Evolutionary conservation across 2,797 vertebrate species (phyloP).

Genomic region (Sternotherus odoratus): DNA sequence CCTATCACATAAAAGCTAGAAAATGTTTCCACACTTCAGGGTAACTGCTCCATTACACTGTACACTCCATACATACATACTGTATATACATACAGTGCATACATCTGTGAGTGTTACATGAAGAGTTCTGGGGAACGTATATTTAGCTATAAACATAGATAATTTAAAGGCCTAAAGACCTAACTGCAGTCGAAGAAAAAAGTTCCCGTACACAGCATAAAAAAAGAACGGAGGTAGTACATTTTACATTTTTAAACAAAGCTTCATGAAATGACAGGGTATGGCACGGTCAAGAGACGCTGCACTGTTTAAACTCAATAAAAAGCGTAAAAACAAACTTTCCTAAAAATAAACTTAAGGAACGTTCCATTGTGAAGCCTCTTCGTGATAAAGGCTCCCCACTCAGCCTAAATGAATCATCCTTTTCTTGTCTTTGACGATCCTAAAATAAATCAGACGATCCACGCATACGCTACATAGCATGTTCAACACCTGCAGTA

Average conservation of each 20-base stretch:
- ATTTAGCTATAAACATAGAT: slow-evolving; percentile 75
- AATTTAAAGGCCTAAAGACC: slow-evolving; percentile 59
- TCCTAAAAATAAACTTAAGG: slow-evolving; percentile 44
- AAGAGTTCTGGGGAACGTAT: slow-evolving; percentile 57
- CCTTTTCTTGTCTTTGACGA: background rate
- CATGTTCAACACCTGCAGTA: accelerated
- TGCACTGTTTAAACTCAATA: slow-evolving; percentile 37
- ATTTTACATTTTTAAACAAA: slow-evolving; percentile 59
- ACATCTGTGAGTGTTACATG: slow-evolving; percentile 28
- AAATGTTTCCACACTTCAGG: slow-evolving; percentile 50
- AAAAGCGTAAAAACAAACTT: slow-evolving; percentile 19
- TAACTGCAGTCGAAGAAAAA: slow-evolving; percentile 24
- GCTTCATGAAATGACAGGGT: slow-evolving; percentile 24
- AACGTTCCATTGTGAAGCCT: background rate
- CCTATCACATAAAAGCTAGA: background rate
- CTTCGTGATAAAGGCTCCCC: background rate
- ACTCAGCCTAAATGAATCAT: background rate
- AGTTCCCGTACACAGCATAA: background rate
- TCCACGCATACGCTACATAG: accelerated
- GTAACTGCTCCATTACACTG: background rate
- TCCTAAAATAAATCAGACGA: background rate
- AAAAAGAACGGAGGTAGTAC: slow-evolving; percentile 13
- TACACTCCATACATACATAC: slow-evolving; percentile 11
- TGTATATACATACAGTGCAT: slow-evolving; percentile 39
- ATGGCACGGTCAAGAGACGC: background rate